Base-by-base conservation (phyloP, 2,797 vertebrate species). In the Prunella strophiata region DNA sequence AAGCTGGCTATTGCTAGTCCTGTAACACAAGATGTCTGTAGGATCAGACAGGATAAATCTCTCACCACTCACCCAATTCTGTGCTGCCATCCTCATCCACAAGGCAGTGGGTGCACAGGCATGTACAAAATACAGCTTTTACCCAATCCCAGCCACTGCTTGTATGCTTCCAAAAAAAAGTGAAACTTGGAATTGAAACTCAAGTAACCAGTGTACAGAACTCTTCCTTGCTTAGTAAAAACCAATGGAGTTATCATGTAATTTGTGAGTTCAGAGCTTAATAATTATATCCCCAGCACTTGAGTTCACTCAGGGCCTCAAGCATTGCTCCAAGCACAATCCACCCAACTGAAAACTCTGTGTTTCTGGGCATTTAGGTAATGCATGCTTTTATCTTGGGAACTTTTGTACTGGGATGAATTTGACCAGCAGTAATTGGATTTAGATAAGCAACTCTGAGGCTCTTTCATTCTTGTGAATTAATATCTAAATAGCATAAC, bases 381-480 rank as follows among this genome's bases (percentile, higher is more conserved):
- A 93, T 71, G 90, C 50, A 74, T 47, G 61, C 67, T 93, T 94
- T 96, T 88, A 93, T 91, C 93, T 92, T 38, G 4, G 52, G 72
- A 94, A 85, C 78, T 96, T 87, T 54, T 89, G 32, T 87, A 88
- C 82, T 71, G 52, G 87, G 72, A 89, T 91, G 72, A 88, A 91
- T 94, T 92, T 91, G 91, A 92, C 91, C 85, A 94, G 79, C 58
- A 94, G 68, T 93, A 96, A 95, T 91, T 96, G 88, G 91, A 95
- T 95, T 95, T 93, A 95, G 96, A 94, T 94, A 94, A 96, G 95
- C 65, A 93, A 96, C 71, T 88, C 66, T 30, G 22, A 93, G 58
- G 62, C 26, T 81, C 81, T 89, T 92, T 88, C 79, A 88, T 80
- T 92, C 72, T 52, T 81, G 20, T 68, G 79, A 91, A 92, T 95